Conservation (phyloP, 2,797 vertebrate species). For the Cercopithecus hamlyni region DNA sequence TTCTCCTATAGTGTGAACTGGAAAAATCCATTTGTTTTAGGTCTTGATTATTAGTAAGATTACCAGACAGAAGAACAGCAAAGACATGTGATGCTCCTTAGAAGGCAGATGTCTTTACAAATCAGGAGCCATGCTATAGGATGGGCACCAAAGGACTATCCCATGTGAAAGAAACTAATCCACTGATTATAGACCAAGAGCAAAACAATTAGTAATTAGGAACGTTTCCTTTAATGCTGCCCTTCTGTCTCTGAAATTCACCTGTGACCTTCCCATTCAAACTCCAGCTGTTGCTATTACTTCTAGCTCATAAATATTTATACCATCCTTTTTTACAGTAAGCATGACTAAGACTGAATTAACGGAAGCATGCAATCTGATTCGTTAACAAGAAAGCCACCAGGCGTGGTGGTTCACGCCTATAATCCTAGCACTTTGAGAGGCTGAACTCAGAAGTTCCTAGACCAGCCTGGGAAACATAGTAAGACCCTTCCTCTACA, state of each 20-base stretch:
- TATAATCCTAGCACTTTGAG: too few relatives aligned
- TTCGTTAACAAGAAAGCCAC: not conserved
- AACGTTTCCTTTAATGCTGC: not conserved
- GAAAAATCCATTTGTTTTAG: constrained; percentile 21
- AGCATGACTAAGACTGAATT: not conserved
- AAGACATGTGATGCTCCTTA: not conserved
- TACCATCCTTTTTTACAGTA: not conserved
- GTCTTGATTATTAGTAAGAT: not conserved
- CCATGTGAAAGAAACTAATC: not conserved
- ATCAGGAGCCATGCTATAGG: not conserved
- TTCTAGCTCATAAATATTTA: constrained; percentile 22
- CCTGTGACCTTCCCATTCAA: not conserved
- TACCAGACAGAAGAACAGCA: not conserved
- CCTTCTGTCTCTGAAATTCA: constrained; percentile 27
- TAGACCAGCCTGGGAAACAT: too few relatives aligned
- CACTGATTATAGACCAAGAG: not conserved
- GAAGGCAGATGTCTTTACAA: not conserved
- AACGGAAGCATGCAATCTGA: not conserved
- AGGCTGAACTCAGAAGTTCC: too few relatives aligned
- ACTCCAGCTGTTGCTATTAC: constrained; percentile 13
- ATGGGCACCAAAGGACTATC: not conserved
- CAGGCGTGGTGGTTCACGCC: too few relatives aligned
- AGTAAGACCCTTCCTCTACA: too few relatives aligned
- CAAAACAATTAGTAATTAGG: not conserved
- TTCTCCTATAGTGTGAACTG: not conserved